Percentiles rank a stretch among this genome's conserved stretches.
These are phyloP conservation scores for Anorthoa munda DNA, from an alignment of 2,888 invertebrate genomes.

Conservation along the genomic window DNA sequence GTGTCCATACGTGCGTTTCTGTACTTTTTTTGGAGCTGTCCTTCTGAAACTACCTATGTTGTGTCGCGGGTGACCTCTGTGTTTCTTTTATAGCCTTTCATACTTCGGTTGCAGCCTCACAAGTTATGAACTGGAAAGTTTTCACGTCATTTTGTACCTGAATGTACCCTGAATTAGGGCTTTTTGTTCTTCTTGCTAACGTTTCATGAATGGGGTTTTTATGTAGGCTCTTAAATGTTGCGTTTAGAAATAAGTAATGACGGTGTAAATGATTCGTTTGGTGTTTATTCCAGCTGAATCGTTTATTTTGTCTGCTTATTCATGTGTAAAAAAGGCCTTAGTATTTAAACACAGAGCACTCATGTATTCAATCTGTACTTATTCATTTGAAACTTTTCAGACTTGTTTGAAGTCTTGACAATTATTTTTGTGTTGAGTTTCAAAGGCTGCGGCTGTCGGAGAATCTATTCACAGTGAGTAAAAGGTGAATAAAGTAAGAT, in stretches of 20 bases:
- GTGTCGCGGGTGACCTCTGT: conserved; percentile 34
- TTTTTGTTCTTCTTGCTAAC: conserved; percentile 19
- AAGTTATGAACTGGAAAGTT: conserved; percentile 43
- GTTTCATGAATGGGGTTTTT: conserved; percentile 38
- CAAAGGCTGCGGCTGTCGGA: background rate
- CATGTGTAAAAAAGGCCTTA: background rate
- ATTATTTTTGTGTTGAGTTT: background rate
- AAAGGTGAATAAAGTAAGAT: background rate
- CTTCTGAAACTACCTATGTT: background rate
- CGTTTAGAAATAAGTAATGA: conserved; percentile 15
- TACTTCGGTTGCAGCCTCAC: conserved; percentile 48
- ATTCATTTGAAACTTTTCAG: conserved; percentile 30
- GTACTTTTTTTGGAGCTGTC: background rate
- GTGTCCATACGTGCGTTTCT: background rate
- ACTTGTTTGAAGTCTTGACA: background rate
- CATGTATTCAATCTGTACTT: background rate
- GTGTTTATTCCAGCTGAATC: background rate
- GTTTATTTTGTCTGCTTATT: background rate
- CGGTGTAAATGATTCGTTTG: background rate
- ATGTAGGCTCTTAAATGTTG: conserved; percentile 13
- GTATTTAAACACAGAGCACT: conserved; percentile 4
- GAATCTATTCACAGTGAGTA: background rate
- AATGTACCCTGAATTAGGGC: conserved; percentile 34
- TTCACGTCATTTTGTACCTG: conserved; percentile 39
- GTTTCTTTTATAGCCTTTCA: conserved; percentile 52